Conservation (phyloP, 1,140 invertebrate species). For the Drosophila asahinai region DNA sequence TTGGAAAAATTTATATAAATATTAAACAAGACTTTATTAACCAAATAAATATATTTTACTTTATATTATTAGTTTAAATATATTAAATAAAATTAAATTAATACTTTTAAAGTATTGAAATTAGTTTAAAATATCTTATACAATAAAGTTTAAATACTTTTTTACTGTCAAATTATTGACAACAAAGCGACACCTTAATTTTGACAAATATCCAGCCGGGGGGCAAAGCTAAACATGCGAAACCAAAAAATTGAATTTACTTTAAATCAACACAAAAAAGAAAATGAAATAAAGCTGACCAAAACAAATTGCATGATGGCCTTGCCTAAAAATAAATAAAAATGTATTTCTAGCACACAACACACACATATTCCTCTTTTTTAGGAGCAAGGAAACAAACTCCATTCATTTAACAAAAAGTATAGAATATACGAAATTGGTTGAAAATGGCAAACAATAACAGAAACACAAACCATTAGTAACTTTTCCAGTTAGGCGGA, state of each 20-base stretch:
- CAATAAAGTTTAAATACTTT: not conserved
- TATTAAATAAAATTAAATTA: too few relatives aligned
- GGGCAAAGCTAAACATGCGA: not conserved
- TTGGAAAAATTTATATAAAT: too few relatives aligned
- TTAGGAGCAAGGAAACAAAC: conserved; percentile 41
- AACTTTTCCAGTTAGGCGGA: conserved; percentile 50
- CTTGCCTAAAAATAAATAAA: conserved; percentile 23
- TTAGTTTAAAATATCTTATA: not conserved
- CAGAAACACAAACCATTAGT: conserved; percentile 50
- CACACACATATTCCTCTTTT: conserved; percentile 2
- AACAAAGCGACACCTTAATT: not conserved
- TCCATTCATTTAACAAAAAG: conserved; percentile 33
- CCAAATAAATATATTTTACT: too few relatives aligned
- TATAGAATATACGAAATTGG: conserved; percentile 40
- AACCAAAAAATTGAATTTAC: conserved; percentile 4
- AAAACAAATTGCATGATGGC: conserved; percentile 11
- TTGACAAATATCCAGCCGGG: not conserved
- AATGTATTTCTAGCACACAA: conserved; percentile 30
- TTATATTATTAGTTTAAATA: too few relatives aligned
- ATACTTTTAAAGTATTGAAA: too few relatives aligned
- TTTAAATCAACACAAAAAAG: conserved; percentile 19
- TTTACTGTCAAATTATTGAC: not conserved
- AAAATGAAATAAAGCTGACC: conserved; percentile 13
- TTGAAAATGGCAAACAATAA: conserved; percentile 45
- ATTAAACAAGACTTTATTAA: too few relatives aligned